Conservation (phyloP, 1,140 invertebrate species). For the Megalopta genalis region DNA sequence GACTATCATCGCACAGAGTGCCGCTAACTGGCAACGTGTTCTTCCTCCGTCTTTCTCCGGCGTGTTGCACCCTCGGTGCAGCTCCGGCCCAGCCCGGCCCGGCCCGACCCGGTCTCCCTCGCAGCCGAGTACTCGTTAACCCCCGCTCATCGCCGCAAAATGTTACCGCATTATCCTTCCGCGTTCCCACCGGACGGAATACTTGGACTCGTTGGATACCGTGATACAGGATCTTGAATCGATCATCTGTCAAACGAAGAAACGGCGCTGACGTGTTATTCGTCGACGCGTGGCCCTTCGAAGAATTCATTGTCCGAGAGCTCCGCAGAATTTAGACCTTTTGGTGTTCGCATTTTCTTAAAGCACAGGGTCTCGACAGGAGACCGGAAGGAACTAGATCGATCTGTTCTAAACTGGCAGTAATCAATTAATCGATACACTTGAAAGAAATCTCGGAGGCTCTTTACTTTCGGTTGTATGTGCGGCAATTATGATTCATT, state of each 20-base stretch:
- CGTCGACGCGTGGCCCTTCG: too few species aligned
- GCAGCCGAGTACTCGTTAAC: conserved; percentile 60
- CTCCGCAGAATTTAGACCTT: too few species aligned
- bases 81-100: neutral
- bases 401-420: too few species aligned
- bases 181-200: neutral
- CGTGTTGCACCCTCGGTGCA: conserved; percentile 5
- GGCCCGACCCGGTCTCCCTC: neutral
- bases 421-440: too few species aligned
- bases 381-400: too few species aligned
- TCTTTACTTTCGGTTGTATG: too few species aligned
- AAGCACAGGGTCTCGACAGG: too few species aligned
- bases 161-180: conserved; percentile 65
- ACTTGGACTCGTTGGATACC: neutral
- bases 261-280: too few species aligned
- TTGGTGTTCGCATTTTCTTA: too few species aligned
- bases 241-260: neutral
- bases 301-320: too few species aligned
- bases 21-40: conserved; percentile 39
- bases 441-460: too few species aligned
- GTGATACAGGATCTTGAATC: conserved; percentile 41
- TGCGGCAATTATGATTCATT: too few species aligned
- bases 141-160: conserved; percentile 60
- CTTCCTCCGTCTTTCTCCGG: conserved; percentile 27
- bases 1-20: conserved; percentile 58